phyloP scores from a whole-genome alignment of 2,888 invertebrate genomes.

The Odontothrips loti region DNA sequence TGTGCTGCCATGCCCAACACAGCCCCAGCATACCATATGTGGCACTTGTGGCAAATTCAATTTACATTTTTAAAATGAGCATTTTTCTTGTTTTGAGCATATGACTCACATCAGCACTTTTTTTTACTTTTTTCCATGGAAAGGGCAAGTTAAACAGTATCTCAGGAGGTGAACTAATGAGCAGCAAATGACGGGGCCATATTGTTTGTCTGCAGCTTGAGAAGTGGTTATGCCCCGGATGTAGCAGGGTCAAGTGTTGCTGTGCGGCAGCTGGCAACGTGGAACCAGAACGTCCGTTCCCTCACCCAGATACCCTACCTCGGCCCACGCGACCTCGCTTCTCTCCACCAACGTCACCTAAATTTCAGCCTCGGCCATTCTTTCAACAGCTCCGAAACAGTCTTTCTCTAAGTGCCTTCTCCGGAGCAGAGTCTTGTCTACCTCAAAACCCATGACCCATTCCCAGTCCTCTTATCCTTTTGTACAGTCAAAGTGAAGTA shows the following conservation, averaged over 20 bases:
- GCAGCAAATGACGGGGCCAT: conserved; percentile 27
- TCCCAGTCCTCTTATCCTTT: background rate
- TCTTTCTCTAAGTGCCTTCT: conserved; percentile 15
- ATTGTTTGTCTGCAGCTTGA: conserved; percentile 54
- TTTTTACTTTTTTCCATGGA: background rate
- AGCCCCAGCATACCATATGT: conserved; percentile 27
- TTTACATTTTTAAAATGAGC: background rate
- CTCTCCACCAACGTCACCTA: background rate
- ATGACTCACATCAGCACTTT: background rate
- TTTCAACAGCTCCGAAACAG: conserved; percentile 22
- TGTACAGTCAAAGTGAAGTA: conserved; percentile 15
- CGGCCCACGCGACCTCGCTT: conserved; percentile 1
- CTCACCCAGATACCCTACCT: conserved; percentile 7
- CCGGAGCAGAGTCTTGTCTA: conserved; percentile 1
- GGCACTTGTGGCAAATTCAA: background rate
- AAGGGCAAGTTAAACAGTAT: background rate
- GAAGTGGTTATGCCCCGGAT: conserved; percentile 67
- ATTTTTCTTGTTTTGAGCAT: background rate
- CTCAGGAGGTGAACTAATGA: too few relatives aligned
- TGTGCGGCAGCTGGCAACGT: conserved; percentile 46
- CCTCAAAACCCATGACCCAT: conserved; percentile 5
- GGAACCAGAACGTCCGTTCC: conserved; percentile 37
- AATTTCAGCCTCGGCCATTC: conserved; percentile 17
- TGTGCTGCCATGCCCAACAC: conserved; percentile 38
- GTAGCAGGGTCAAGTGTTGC: conserved; percentile 64